Base-by-base conservation (phyloP, 2,888 invertebrate species). In the Xanthostigma xanthostigma region DNA sequence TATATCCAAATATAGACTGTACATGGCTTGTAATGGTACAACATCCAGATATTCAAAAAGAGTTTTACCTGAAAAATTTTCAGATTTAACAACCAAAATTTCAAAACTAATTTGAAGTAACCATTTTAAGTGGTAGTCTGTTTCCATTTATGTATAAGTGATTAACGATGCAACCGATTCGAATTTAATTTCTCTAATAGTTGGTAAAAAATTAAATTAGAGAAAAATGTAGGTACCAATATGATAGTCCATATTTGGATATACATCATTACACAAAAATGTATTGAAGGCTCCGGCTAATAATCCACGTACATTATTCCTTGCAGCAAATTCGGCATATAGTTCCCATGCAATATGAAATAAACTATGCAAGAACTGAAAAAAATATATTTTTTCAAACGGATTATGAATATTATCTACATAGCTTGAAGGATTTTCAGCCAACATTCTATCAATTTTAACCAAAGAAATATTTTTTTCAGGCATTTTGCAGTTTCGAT, bases 331-430 rank as follows among this genome's bases (percentile, higher is more conserved):
- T 55, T 66, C 66, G 2, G 68, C 63, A 55, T 73, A 74, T 14
- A 75, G 54, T 54, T 63, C 65, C 60, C 66, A 70, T 2, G 75
- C 69, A 33, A 74, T 64, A 38, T 72, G 67, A 50, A 79, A 64
- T 10, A 79, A 55, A 36, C 72, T 70, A 51, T 76, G 75, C 36
- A 76, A 49, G 60, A 76, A 78, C 60, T 79, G 79, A 75, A 77
- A 79, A 57, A 74, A 75, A 59, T 75, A 74, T 56, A 79, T 70
- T 54, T 68, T 70, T 55, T 77, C 77, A 56, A 78, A 78, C 0
- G 79, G 79, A 56, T 71, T 57, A 55, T 76, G 73, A 1, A 67
- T 60, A 4, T 61, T 60, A 49, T 64, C 66, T 2, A 73, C 60
- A 2, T 72, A 62, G 66, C 71, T 71, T 45, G 66, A 64, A 0